Evolutionary conservation across 2,888 invertebrate species (phyloP).

Genomic region (Mayetiola destructor): DNA sequence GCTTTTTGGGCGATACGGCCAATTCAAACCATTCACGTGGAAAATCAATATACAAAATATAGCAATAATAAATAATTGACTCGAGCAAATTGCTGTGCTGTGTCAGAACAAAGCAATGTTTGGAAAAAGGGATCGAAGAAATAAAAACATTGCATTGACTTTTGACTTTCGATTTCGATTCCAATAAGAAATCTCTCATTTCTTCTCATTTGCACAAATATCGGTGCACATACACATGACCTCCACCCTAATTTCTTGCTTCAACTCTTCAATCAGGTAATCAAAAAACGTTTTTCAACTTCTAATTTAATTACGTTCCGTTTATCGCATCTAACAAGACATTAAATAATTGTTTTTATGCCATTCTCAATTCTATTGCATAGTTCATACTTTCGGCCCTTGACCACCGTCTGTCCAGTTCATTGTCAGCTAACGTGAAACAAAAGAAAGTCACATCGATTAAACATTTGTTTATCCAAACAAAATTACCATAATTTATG

Average conservation of each 20-base stretch:
- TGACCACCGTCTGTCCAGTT: too few species aligned
- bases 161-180: conserved; percentile 6
- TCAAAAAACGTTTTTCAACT: not conserved
- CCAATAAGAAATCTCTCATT: conserved; percentile 4
- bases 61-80: not conserved
- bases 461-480: not conserved
- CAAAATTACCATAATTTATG: conserved; percentile 9
- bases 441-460: not conserved
- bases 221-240: conserved; percentile 1
- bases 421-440: not conserved
- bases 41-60: conserved; percentile 7
- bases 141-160: not conserved
- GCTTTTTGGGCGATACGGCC: not conserved
- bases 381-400: too few species aligned
- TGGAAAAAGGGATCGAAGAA: not conserved
- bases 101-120: not conserved
- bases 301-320: conserved; percentile 9
- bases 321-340: conserved; percentile 12
- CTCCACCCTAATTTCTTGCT: conserved; percentile 1
- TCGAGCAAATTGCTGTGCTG: not conserved
- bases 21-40: conserved; percentile 8
- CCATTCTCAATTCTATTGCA: too few species aligned
- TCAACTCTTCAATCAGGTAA: not conserved
- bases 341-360: conserved; percentile 11
- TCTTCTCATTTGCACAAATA: not conserved